Base-by-base conservation (phyloP, 2,797 vertebrate genomes). In the Molossus molossus region DNA sequence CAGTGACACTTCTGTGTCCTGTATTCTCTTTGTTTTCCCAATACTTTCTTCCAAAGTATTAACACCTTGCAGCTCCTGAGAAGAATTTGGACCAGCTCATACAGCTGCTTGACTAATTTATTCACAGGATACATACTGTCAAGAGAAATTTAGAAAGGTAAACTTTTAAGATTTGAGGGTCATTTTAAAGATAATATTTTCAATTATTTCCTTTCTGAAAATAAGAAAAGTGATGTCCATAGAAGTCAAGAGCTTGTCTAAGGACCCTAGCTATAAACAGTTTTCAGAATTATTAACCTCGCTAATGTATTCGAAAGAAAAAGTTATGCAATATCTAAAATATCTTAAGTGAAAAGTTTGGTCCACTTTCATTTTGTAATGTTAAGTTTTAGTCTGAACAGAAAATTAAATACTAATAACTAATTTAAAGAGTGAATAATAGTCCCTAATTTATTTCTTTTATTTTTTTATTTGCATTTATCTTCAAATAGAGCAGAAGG, bases 131-230 rank as follows among this genome's bases (percentile, higher is more conserved):
- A 57, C 40, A 50, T 62, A 33, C 60, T 50, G 3, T 92, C 25
- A 82, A 55, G 21, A 77, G 77, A 89, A 82, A 96, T 48, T 75
- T 83, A 87, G 79, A 84, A 90, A 94, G 20, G 79, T 55, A 69
- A 55, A 79, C 27, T 60, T 85, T 57, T n/a, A 85, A 17, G 14
- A 90, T 93, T 87, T 70, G 40, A 10, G 91, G 77, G 29, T 91
- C 64, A 86, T 57, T 85, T 88, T 20, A 88, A 58, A 88, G 50
- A 81, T 94, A 82, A 82, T 87, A 53, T 88, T 95, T 79, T 81
- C 69, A 82, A 82, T 89, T 5, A 29, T 53, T 91, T 94, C 25
- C 37, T 77, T 82, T 69, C 67, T 57, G 20, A 55, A 94, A 95
- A 91, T 40, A 93, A 62, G 67, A 58, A 82, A 81, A 50, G 8